Base-by-base conservation (phyloP, 2,797 vertebrate genomes). In the Anabas testudineus region DNA sequence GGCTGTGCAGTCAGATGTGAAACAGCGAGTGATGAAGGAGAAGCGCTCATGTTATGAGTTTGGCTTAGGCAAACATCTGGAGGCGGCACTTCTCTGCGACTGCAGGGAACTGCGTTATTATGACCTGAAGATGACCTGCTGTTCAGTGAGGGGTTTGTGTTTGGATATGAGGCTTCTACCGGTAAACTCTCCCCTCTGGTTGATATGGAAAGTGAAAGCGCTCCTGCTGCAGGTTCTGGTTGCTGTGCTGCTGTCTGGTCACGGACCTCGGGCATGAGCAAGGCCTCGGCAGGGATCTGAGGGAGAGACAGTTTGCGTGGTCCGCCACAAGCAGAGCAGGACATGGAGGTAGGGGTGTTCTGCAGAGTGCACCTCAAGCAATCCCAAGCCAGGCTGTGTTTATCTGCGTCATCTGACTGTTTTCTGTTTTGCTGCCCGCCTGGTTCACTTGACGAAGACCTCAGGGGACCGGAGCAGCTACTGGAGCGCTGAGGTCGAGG, bases 281-380 rank as follows among this genome's bases (percentile, higher is more conserved):
- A 82, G 10, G 95, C 93, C 76, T 95, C 95, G 0, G 94, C 94
- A 0, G 95, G 96, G 74, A 96, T 96, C 46, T 95, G 95, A 56
- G 96, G 96, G 51, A 97, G 90, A 0, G 96, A 96, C 53, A 96
- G 94, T 74, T 94, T 96, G 32, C 95, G 94, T 5, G 96, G 96
- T 0, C 96, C 96, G 0, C 96, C 96, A 0, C 96, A 97, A 28
- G 92, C 96, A 0, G 96, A 96, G 87, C 96, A 97, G 76, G 96
- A 96, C 80, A 91, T 93, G 71, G 95, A 95, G 72, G 93, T 70
- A 0, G 95, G 94, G 0, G 95, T 96, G 90, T 97, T 97, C 87
- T 95, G 93, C 75, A 97, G 91, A 0, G 96, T 97, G 90, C 96
- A 97, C 64, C 96, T 94, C 28, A 32, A 21, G 45, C 88, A 90